A percentile compares a stretch with the other conserved stretches of the same genome.
phyloP scores from a whole-genome alignment of 2,888 invertebrate genomes.

The Platypus cylindrus region DNA sequence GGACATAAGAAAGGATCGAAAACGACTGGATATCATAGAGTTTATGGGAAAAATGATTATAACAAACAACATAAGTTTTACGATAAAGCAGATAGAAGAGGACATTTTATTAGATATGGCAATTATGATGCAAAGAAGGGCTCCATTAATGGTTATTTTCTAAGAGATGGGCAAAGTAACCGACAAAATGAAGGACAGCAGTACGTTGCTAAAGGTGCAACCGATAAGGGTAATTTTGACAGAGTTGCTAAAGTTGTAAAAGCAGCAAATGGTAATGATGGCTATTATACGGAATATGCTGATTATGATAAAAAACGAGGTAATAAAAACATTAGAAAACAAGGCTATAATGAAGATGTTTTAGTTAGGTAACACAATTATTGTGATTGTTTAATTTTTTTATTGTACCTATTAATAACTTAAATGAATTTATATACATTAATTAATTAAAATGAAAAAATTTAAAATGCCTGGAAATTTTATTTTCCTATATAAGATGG shows the following conservation, averaged over 20 bases:
- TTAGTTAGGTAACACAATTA: neutral
- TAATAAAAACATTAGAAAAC: conserved; percentile 35
- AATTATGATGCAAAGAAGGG: conserved; percentile 42
- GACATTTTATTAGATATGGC: conserved; percentile 48
- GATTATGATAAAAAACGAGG: conserved; percentile 44
- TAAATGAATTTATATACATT: neutral
- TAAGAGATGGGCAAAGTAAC: conserved; percentile 44
- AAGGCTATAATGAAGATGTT: conserved; percentile 12
- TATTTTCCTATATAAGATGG: no score
- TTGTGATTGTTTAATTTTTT: conserved; percentile 3
- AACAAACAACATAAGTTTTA: conserved; percentile 67
- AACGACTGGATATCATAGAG: conserved; percentile 56
- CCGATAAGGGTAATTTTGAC: conserved; percentile 39
- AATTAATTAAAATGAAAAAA: neutral
- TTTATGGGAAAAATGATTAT: conserved; percentile 64
- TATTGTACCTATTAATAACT: neutral
- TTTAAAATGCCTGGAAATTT: no score
- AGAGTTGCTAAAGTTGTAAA: conserved; percentile 41
- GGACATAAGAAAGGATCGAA: conserved; percentile 54
- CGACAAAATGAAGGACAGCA: conserved; percentile 40
- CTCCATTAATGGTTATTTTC: conserved; percentile 42
- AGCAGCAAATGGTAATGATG: conserved; percentile 43
- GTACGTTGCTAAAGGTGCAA: conserved; percentile 44
- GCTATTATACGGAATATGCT: conserved; percentile 41
- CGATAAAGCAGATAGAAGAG: conserved; percentile 55